Evolutionary conservation across 2,888 invertebrate genomes (phyloP).

Genomic region (Tenthredo amoena): DNA sequence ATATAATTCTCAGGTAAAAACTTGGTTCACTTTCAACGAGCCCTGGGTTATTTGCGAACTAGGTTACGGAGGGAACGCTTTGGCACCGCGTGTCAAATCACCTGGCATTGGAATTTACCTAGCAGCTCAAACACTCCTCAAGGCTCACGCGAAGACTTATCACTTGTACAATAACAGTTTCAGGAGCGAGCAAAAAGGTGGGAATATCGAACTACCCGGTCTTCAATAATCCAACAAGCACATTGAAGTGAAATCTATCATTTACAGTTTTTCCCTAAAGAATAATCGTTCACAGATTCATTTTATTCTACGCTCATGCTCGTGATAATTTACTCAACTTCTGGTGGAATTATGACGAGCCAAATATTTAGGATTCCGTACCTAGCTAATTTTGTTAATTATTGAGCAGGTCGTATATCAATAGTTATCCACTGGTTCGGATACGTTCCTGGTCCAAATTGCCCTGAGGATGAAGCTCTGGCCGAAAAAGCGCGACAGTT

Average conservation of each 20-base stretch:
- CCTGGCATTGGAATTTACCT: slow-evolving; percentile 79
- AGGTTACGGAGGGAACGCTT: background rate
- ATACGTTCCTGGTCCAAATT: slow-evolving; percentile 76
- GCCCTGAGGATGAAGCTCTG: slow-evolving; percentile 79
- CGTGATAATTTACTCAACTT: background rate
- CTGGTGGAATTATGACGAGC: background rate
- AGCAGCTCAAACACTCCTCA: slow-evolving; percentile 82
- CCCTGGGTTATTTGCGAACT: slow-evolving; percentile 29
- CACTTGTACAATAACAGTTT: slow-evolving; percentile 82
- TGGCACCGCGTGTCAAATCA: slow-evolving; percentile 74
- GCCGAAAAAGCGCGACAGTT: slow-evolving; percentile 80
- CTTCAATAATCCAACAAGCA: background rate
- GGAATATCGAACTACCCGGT: background rate
- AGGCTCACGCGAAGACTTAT: slow-evolving; percentile 84
- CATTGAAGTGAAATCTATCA: slow-evolving; percentile 16
- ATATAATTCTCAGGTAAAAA: slow-evolving; percentile 45
- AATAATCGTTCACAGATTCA: slow-evolving; percentile 81
- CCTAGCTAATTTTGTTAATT: background rate
- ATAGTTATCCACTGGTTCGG: slow-evolving; percentile 18
- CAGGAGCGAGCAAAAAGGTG: slow-evolving; percentile 78
- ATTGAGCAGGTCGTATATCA: slow-evolving; percentile 24
- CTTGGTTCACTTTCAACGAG: slow-evolving; percentile 54
- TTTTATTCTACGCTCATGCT: slow-evolving; percentile 78
- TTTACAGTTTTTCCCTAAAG: slow-evolving; percentile 77
- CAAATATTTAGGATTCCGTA: background rate